phyloP scores from a whole-genome alignment of 2,888 invertebrate genomes.

The Erebia ligea region DNA sequence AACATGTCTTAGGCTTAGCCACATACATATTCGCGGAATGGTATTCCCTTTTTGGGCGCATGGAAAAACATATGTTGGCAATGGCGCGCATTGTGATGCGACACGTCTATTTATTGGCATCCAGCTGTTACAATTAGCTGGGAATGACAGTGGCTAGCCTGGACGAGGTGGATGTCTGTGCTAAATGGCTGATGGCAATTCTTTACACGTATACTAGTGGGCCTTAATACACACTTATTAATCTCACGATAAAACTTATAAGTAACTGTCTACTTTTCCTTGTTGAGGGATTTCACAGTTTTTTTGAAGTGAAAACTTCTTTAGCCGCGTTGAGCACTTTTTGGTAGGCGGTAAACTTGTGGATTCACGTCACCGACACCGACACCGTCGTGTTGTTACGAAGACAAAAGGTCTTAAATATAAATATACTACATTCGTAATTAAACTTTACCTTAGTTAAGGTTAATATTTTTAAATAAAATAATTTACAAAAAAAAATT shows the following conservation, averaged over 20 bases:
- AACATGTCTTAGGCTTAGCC: conserved; percentile 14
- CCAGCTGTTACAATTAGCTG: conserved; percentile 23
- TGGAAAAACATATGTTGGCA: conserved; percentile 20
- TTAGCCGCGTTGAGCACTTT: too few species aligned
- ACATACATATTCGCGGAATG: conserved; percentile 16
- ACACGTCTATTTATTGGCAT: conserved; percentile 25
- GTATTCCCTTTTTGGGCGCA: conserved; percentile 21
- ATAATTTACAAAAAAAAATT: too few species aligned
- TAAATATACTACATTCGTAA: too few species aligned
- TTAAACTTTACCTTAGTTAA: too few species aligned
- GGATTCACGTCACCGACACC: too few species aligned
- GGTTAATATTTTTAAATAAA: too few species aligned
- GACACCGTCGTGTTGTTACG: too few species aligned
- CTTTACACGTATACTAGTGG: background rate
- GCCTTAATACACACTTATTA: background rate
- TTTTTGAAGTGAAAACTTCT: too few species aligned
- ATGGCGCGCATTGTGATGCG: conserved; percentile 25
- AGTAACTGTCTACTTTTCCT: too few species aligned
- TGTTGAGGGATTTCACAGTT: background rate
- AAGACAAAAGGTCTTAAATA: too few species aligned
- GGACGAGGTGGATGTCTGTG: background rate
- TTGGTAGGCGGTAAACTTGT: too few species aligned
- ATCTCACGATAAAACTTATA: too few species aligned
- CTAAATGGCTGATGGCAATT: conserved; percentile 4
- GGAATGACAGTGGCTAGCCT: conserved; percentile 1